Conservation (phyloP, 2,888 invertebrate species). For the Urechis unicinctus region DNA sequence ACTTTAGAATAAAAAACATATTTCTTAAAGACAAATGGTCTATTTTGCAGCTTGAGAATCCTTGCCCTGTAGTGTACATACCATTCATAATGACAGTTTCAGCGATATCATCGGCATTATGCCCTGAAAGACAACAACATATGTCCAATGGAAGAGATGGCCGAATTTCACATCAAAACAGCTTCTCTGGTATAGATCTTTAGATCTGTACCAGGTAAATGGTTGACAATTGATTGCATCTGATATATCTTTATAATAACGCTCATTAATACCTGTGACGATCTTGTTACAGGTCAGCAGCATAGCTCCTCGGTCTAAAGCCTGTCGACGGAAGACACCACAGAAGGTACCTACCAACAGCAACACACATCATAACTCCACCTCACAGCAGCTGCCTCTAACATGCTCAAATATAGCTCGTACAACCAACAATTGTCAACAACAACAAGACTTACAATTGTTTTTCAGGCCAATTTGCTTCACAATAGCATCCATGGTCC, state of each 20-base stretch:
- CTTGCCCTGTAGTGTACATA: too few relatives aligned
- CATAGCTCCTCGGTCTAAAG: conserved; percentile 88
- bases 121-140: conserved; percentile 35
- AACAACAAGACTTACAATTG: conserved; percentile 63
- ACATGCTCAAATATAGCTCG: neutral
- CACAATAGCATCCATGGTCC: conserved; percentile 95
- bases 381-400: neutral
- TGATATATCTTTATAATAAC: too few relatives aligned
- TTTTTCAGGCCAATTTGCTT: conserved; percentile 69
- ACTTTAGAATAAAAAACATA: too few relatives aligned
- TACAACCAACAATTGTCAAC: neutral
- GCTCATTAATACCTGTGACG: conserved; percentile 78
- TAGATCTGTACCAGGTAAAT: too few relatives aligned
- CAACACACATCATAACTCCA: too few relatives aligned
- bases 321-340: conserved; percentile 80
- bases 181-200: too few relatives aligned
- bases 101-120: conserved; percentile 76
- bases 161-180: too few relatives aligned
- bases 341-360: conserved; percentile 52
- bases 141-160: neutral
- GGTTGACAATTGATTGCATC: too few relatives aligned
- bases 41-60: too few relatives aligned
- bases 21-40: too few relatives aligned
- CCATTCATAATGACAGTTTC: conserved; percentile 97
- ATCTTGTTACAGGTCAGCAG: conserved; percentile 83